A percentile compares a stretch with the other conserved stretches of the same genome.
These are phyloP conservation scores for Drosophila ironensis DNA, from an alignment of 1,140 invertebrate genomes.

Conservation along the genomic window DNA sequence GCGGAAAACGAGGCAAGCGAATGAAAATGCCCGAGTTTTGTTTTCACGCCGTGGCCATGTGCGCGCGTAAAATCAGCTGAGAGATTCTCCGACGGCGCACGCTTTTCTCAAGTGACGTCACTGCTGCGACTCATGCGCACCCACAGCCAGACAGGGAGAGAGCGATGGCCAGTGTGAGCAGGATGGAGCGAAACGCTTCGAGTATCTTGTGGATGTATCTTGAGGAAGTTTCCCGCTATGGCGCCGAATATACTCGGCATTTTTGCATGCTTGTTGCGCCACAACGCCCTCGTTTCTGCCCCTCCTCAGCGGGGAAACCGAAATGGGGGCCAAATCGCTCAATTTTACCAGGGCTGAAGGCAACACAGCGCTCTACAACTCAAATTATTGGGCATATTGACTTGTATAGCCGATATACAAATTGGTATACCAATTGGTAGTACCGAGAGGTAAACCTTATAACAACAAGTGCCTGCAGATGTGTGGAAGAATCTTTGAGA, in stretches of 20 bases:
- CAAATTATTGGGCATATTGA: neutral
- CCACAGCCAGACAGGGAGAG: slow-evolving; percentile 2
- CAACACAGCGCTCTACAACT: slow-evolving; percentile 13
- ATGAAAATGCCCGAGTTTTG: slow-evolving; percentile 56
- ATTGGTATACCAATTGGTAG: no score
- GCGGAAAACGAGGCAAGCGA: slow-evolving; percentile 55
- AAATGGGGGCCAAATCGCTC: slow-evolving; percentile 5
- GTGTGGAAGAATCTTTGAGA: no score
- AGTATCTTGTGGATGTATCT: slow-evolving; percentile 27
- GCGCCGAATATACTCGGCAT: slow-evolving; percentile 16
- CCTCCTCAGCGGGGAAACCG: no score
- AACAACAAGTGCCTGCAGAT: no score
- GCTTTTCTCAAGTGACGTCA: slow-evolving; percentile 66
- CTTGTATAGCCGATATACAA: no score
- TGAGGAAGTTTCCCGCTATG: slow-evolving; percentile 30
- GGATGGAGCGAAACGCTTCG: neutral
- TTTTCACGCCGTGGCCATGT: slow-evolving; percentile 48
- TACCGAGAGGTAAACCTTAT: no score
- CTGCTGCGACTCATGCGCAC: slow-evolving; percentile 57
- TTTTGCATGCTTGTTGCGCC: slow-evolving; percentile 68
- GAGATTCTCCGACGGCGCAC: slow-evolving; percentile 31
- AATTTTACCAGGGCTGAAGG: slow-evolving; percentile 21
- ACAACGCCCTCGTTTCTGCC: neutral
- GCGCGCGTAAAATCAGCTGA: slow-evolving; percentile 61
- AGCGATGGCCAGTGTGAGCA: slow-evolving; percentile 5